Evolutionary conservation across 2,888 invertebrate genomes (phyloP).

Genomic region (Lathronympha strigana): DNA sequence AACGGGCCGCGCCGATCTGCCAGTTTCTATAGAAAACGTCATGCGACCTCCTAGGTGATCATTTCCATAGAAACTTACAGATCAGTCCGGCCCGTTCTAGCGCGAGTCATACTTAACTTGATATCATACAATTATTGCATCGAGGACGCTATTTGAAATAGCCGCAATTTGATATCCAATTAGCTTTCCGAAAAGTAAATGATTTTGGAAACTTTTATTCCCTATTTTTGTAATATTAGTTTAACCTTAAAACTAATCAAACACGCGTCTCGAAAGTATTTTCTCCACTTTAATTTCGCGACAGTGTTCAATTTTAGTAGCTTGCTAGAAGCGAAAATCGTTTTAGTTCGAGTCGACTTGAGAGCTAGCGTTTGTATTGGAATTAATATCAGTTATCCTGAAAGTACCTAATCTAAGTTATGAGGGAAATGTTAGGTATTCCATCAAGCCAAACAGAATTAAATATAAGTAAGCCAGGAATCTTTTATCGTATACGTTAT

Average conservation of each 20-base stretch:
- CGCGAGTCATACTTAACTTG: too few relatives aligned
- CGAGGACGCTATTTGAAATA: too few relatives aligned
- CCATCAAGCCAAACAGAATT: constrained; percentile 7
- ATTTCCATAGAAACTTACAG: too few relatives aligned
- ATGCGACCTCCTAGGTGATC: too few relatives aligned
- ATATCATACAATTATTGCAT: too few relatives aligned
- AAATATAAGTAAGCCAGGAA: constrained; percentile 2
- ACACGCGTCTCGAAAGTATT: constrained; percentile 41
- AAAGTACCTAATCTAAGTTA: constrained; percentile 2
- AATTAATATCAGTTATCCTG: constrained; percentile 20
- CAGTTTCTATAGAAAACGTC: too few relatives aligned
- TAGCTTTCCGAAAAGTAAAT: too few relatives aligned
- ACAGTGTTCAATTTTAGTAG: constrained; percentile 10
- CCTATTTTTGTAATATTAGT: not conserved
- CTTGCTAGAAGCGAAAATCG: constrained; percentile 23
- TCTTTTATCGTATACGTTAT: not conserved
- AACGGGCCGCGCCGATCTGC: too few relatives aligned
- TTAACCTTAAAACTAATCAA: constrained; percentile 19
- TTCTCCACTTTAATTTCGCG: constrained; percentile 15
- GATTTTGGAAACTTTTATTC: not conserved
- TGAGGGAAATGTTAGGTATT: constrained; percentile 6
- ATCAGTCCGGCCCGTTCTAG: too few relatives aligned
- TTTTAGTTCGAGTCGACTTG: constrained; percentile 17
- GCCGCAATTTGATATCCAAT: too few relatives aligned
- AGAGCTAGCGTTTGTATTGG: constrained; percentile 6